A percentile compares a stretch with the other conserved stretches of the same genome.
These are phyloP conservation scores for Atrina japonica DNA, from an alignment of 2,888 invertebrate species.

Conservation along the genomic window DNA sequence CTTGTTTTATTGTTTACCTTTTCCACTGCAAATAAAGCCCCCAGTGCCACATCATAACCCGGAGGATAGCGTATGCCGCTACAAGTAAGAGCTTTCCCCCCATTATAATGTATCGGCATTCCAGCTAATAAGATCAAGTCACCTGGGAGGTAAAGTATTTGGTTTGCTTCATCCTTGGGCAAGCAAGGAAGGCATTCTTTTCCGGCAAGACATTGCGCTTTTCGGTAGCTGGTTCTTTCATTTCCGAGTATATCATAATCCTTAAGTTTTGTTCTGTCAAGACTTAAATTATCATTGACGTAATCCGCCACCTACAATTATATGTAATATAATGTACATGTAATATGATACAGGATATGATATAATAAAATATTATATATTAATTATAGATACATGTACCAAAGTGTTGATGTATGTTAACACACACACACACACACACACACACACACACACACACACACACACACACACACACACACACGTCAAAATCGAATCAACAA, in stretches of 20 bases:
- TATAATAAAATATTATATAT: too few species aligned
- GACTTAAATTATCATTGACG: conserved; percentile 2
- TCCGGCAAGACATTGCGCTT: conserved; percentile 33
- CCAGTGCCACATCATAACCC: conserved; percentile 44
- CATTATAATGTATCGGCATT: conserved; percentile 43
- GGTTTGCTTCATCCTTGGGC: conserved; percentile 23
- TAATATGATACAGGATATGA: too few species aligned
- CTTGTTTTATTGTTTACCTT: conserved; percentile 18
- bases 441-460: too few species aligned
- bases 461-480: too few species aligned
- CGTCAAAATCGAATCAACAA: too few species aligned
- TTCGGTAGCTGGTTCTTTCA: conserved; percentile 28
- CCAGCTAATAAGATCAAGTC: conserved; percentile 47
- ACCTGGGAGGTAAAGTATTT: conserved; percentile 39
- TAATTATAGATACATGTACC: too few species aligned
- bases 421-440: too few species aligned
- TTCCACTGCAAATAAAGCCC: conserved; percentile 38
- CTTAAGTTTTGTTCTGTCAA: conserved; percentile 25
- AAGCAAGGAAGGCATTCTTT: conserved; percentile 37
- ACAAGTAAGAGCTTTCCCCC: conserved; percentile 25
- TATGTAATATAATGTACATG: too few species aligned
- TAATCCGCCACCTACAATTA: conserved; percentile 47
- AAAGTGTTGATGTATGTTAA: too few species aligned
- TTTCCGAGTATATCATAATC: conserved; percentile 35
- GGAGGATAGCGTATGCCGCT: conserved; percentile 31